Evolutionary conservation across 2,113 vertebrate genomes (phyloP), one percentile per base, ranked within the genome.

Genomic region (Hippopotamus amphibius): DNA sequence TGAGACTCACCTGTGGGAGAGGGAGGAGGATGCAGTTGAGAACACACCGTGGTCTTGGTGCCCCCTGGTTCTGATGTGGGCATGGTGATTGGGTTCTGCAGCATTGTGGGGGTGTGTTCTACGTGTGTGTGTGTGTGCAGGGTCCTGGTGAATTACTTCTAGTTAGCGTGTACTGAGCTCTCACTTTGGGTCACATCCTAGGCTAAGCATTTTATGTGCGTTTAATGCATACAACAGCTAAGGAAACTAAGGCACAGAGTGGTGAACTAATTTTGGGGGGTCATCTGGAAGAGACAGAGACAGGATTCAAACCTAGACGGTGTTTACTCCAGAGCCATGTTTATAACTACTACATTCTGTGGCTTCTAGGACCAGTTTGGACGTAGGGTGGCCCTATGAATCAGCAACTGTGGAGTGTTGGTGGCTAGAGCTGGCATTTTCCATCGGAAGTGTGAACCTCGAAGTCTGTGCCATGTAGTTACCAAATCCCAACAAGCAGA

Each of bases 391-490:
- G 63, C 79, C 57, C 72, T 68, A 13, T 94, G 82, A 93, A 69
- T 71, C 22, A 59, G 37, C 57, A 61, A 33, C 22, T n/a, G 76
- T 82, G 71, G 59, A 57, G 76, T 48, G 22, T 76, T 77, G 68
- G 83, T 43, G 74, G 68, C 55, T 80, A 46, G 37, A 84, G 68
- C 37, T 90, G 85, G 82, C 76, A 28, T 91, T 77, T 94, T 93
- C 80, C 63, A 72, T 9, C 4, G 37, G 83, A 94, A 89, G 5
- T 72, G 61, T 92, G 65, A 90, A 50, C 63, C 66, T 96, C 48
- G 77, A 72, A 91, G 88, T 53, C 61, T 53, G 19, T 85, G 79
- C 55, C 61, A 63, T 12, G 1, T 61, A 63, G 26, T 95, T 37
- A 74, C 83, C 37, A 85, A 85, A 76, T 93, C 46, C 77, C n/a